phyloP scores from a whole-genome alignment of 2,888 invertebrate genomes.

The Drosophila affinis region DNA sequence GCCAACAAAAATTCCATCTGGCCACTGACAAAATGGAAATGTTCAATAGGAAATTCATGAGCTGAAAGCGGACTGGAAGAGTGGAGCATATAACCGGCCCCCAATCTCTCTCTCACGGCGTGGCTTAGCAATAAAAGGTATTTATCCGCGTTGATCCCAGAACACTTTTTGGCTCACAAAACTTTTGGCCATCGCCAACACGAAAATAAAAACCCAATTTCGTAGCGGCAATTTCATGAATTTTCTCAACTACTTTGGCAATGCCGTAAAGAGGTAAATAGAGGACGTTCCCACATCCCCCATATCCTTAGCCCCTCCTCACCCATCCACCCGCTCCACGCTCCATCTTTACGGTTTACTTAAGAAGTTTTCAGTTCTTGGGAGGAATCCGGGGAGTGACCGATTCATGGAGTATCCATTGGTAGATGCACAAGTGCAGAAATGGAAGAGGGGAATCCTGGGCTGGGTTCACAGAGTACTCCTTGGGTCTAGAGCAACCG shows the following conservation, averaged over 20 bases:
- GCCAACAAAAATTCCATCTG: conserved; percentile 9
- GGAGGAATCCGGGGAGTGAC: background rate
- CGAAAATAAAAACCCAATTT: conserved; percentile 35
- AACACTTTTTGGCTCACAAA: conserved; percentile 28
- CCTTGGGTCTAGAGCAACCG: background rate
- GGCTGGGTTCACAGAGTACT: background rate
- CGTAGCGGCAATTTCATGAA: conserved; percentile 35
- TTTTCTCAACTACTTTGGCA: conserved; percentile 33
- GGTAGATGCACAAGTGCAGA: background rate
- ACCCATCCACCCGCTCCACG: background rate
- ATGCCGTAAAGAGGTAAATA: conserved; percentile 30
- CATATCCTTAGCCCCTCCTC: too few species aligned
- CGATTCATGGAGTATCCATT: background rate
- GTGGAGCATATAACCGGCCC: too few species aligned
- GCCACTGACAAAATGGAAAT: conserved; percentile 21
- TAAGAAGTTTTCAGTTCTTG: background rate
- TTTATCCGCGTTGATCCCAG: conserved; percentile 26
- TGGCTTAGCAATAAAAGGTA: background rate
- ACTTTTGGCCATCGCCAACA: background rate
- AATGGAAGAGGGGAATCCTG: too few species aligned
- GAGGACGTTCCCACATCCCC: background rate
- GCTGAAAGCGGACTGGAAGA: conserved; percentile 5
- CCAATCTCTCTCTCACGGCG: background rate
- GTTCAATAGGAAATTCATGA: conserved; percentile 38
- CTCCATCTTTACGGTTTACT: background rate